Evolutionary conservation across 1,140 invertebrate genomes (phyloP).

Genomic region (Drosophila mauritiana): DNA sequence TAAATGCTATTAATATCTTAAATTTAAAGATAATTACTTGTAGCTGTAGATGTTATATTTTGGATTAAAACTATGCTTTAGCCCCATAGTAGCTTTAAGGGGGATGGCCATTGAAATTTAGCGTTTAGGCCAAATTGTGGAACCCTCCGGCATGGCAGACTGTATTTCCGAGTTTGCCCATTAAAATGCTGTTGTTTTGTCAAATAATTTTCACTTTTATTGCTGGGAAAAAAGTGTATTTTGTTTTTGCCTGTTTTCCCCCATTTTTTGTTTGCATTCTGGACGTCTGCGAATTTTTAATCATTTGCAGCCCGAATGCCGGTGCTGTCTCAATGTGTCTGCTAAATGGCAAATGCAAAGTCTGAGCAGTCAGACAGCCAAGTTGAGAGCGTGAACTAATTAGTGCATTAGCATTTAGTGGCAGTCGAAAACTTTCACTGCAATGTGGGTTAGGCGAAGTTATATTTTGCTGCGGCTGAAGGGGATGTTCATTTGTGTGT

Average conservation of each 20-base stretch:
- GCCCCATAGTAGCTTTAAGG: not conserved
- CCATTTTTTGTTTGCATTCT: conserved; percentile 12
- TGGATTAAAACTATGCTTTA: not conserved
- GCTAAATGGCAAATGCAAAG: conserved; percentile 19
- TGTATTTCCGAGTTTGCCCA: conserved; percentile 1
- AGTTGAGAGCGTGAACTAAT: conserved; percentile 67
- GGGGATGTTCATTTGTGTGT: no score
- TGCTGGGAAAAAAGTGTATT: conserved; percentile 27
- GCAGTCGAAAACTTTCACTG: conserved; percentile 52
- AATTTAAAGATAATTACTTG: no score
- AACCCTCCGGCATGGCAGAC: conserved; percentile 11
- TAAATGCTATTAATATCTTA: not conserved
- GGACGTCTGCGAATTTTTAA: conserved; percentile 69
- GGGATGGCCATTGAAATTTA: not conserved
- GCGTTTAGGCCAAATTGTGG: conserved; percentile 6
- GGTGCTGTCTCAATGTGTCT: conserved; percentile 39
- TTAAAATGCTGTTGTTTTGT: conserved; percentile 37
- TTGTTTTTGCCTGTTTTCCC: conserved; percentile 18
- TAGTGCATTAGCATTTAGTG: conserved; percentile 72
- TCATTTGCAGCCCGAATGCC: conserved; percentile 38
- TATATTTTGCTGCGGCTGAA: conserved; percentile 4
- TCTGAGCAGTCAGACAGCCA: conserved; percentile 42
- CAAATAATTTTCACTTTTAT: conserved; percentile 69
- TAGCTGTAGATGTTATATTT: not conserved
- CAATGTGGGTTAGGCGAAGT: conserved; percentile 57